These are phyloP conservation scores for Protobothrops mucrosquamatus DNA, from an alignment of 2,113 vertebrate genomes.

Conservation along the genomic window DNA sequence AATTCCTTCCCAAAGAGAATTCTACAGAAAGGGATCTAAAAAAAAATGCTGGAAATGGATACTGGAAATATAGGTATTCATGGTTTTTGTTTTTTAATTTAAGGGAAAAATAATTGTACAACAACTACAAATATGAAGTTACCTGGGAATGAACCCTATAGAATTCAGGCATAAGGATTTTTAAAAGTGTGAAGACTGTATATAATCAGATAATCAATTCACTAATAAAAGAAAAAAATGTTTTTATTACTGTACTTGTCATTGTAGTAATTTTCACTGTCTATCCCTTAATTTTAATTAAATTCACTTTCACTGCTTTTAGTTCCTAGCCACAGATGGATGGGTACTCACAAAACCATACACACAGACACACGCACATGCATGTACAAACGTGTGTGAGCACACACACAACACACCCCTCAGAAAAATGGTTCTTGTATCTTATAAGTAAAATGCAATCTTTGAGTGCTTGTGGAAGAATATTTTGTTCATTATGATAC, in stretches of 20 bases:
- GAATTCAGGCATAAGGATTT: background rate
- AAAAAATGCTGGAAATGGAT: background rate
- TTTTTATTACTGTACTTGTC: background rate
- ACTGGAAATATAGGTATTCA: background rate
- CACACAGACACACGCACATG: background rate
- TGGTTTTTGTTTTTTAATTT: background rate
- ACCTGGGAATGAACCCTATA: background rate
- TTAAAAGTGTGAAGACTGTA: background rate
- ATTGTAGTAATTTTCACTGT: background rate
- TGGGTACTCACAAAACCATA: background rate
- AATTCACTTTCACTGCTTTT: background rate
- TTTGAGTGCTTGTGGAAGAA: background rate
- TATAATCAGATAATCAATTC: background rate
- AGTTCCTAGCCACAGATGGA: background rate
- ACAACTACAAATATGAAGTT: background rate
- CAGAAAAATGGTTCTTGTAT: background rate
- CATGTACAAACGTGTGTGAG: background rate
- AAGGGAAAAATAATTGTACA: background rate
- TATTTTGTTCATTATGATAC: background rate
- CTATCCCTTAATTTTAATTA: background rate
- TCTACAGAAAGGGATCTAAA: background rate
- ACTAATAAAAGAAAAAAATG: background rate
- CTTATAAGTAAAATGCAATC: background rate
- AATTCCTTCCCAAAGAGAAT: background rate
- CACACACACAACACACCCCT: background rate